Conservation (phyloP, 2,113 vertebrate species). For the Phalacrocorax pelagicus region DNA sequence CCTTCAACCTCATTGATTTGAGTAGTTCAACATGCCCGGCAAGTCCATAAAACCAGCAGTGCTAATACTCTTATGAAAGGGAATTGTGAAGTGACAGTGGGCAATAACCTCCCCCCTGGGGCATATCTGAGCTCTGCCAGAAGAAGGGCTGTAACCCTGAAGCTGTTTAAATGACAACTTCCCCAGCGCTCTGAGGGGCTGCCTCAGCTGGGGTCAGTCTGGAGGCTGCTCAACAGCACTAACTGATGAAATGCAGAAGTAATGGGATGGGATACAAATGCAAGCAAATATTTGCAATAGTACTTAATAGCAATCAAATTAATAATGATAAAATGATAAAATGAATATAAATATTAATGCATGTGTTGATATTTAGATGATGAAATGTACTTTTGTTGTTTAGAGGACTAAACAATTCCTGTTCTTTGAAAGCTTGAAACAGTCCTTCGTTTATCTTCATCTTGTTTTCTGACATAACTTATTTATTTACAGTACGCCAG, state of each 20-base stretch:
- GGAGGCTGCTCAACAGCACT: not conserved
- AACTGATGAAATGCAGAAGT: not conserved
- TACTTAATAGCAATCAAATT: not conserved
- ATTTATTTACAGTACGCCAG: conserved; percentile 25
- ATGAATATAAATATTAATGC: not conserved
- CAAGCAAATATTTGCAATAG: not conserved
- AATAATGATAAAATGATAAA: not conserved
- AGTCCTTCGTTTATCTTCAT: not conserved
- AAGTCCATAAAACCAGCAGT: not conserved
- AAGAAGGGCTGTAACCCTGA: not conserved
- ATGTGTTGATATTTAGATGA: not conserved
- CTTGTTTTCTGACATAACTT: not conserved
- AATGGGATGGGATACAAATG: not conserved
- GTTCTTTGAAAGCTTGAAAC: not conserved
- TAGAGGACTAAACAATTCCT: not conserved
- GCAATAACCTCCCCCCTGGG: not conserved
- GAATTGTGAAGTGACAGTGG: not conserved
- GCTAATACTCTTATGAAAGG: not conserved
- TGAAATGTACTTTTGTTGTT: not conserved
- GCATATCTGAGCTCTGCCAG: not conserved
- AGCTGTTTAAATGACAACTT: not conserved
- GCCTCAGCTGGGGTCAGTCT: not conserved
- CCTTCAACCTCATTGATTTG: not conserved
- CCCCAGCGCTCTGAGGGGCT: not conserved
- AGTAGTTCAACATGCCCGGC: not conserved